Evolutionary conservation across 2,797 vertebrate genomes (phyloP), one percentile per base, ranked within the genome.

Genomic region (Sphaeramia orbicularis): DNA sequence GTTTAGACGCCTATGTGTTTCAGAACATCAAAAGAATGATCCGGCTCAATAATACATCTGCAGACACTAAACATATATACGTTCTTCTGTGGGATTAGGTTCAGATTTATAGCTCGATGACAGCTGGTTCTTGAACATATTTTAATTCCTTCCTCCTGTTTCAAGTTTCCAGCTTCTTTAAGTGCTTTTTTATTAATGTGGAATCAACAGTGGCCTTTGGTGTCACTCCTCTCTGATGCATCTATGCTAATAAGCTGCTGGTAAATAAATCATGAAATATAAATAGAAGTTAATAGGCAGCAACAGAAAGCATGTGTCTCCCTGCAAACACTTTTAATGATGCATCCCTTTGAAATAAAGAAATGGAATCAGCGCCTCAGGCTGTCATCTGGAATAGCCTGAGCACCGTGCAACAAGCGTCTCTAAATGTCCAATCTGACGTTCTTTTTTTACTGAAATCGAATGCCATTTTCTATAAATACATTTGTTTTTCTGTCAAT

Each of bases 261-360:
- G 76, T 86, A 86, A 90, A 90, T 91, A 91, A 82, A 87, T 88
- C 70, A 87, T 71, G 32, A 87, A 87, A 86, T 78, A 70, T 86
- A 86, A 88, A 90, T 78, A 84, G 64, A 84, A 86, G 65, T 87
- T 80, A 86, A 89, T 80, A 60, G 76, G 76, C 62, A 80, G 43
- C 65, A 83, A 60, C 71, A 73, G 52, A 86, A 91, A 80, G 63
- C 72, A 75, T 78, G 74, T 74, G 77, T 87, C 71, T 75, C 61
- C 67, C 52, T 60, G 78, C 65, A 81, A 86, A 84, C 71, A 76
- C 74, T 85, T 86, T 84, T 89, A 89, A 89, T 86, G 82, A 89
- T 84, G 73, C 53, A 78, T 84, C 83, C 66, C 76, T 87, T 91
- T 88, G 78, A 89, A 89, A 91, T 80, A 86, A 80, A 77, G 74